Percentiles rank a stretch among this genome's conserved stretches.
Conservation (phyloP, 2,797 vertebrate genomes). For the Nyctalus aviator region DNA sequence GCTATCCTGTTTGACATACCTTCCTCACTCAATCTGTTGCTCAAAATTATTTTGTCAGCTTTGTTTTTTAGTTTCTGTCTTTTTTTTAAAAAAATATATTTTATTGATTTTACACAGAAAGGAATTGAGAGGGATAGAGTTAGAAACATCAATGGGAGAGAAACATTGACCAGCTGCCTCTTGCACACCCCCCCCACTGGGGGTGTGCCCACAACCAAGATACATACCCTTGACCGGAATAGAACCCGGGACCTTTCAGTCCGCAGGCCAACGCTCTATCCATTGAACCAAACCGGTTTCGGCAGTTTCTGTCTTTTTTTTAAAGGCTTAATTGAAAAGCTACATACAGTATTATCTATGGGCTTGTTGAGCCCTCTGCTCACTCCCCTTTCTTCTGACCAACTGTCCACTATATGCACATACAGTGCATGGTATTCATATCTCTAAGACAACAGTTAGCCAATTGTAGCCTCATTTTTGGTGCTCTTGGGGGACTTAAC, state of each 20-base stretch:
- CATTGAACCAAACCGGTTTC: too few relatives aligned
- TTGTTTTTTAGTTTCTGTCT: background rate
- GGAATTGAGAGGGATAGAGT: too few relatives aligned
- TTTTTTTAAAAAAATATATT: too few relatives aligned
- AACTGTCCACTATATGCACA: fast-evolving
- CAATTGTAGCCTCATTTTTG: background rate
- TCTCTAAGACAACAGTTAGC: background rate
- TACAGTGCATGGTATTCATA: fast-evolving
- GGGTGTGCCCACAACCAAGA: too few relatives aligned
- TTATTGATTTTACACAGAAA: too few relatives aligned
- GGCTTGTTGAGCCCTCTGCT: fast-evolving
- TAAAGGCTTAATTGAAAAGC: background rate
- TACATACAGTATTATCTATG: background rate
- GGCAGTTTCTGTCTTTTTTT: background rate
- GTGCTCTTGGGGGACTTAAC: background rate
- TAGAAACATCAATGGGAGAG: too few relatives aligned
- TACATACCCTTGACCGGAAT: too few relatives aligned
- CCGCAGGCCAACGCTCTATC: too few relatives aligned
- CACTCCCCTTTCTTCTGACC: background rate
- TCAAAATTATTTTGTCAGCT: background rate
- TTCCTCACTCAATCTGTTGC: background rate
- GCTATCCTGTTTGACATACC: background rate
- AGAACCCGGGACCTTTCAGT: too few relatives aligned
- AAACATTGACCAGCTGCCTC: too few relatives aligned
- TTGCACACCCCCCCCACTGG: too few relatives aligned